Percentiles rank a stretch among this genome's conserved stretches.
These are phyloP conservation scores for Zygogramma bicolorata DNA, from an alignment of 2,888 invertebrate genomes.

Conservation along the genomic window DNA sequence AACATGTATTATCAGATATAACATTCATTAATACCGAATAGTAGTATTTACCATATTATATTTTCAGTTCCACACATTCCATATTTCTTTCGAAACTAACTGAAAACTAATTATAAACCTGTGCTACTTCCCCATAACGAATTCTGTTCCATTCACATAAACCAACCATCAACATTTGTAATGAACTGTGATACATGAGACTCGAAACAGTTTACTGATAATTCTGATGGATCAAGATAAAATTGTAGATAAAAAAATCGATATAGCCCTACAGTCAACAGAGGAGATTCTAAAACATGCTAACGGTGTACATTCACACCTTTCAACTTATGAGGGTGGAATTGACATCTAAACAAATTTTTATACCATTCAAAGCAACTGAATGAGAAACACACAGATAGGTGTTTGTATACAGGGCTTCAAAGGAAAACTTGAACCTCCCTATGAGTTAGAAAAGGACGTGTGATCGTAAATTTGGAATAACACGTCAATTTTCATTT, in stretches of 20 bases:
- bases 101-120: background rate
- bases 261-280: background rate
- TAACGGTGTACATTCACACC: background rate
- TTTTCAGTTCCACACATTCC: background rate
- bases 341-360: background rate
- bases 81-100: background rate
- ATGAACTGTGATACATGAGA: background rate
- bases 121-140: background rate
- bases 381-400: too few relatives aligned
- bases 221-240: constrained; percentile 8
- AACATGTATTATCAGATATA: background rate
- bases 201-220: background rate
- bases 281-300: background rate
- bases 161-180: background rate
- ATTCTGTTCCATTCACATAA: background rate
- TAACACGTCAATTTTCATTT: too few relatives aligned
- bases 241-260: constrained; percentile 1
- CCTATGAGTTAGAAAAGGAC: too few relatives aligned
- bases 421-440: too few relatives aligned
- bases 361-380: too few relatives aligned
- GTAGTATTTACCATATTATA: background rate
- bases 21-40: background rate
- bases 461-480: too few relatives aligned
- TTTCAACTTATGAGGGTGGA: too few relatives aligned
- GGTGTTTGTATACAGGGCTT: too few relatives aligned